A percentile compares a stretch with the other conserved stretches of the same genome.
phyloP scores from a whole-genome alignment of 23 tunicate genomes.

The Styela clava region DNA sequence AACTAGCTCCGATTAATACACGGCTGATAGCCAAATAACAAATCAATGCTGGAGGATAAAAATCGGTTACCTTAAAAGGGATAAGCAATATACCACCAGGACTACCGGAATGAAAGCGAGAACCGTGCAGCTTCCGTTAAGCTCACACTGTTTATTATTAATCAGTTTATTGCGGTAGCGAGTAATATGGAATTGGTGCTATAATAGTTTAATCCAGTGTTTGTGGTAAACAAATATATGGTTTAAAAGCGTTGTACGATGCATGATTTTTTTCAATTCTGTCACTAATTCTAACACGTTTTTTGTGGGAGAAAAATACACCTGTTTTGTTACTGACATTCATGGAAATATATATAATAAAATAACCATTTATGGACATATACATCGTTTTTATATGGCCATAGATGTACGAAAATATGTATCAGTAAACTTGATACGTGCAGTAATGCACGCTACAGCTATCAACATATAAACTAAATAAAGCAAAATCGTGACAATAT shows the following conservation, averaged over 20 bases:
- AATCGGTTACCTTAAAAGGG: too few species aligned
- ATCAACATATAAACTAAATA: neutral
- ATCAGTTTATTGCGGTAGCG: neutral
- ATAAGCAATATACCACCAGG: too few species aligned
- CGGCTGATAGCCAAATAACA: too few species aligned
- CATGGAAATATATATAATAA: neutral
- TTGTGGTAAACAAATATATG: neutral
- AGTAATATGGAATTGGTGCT: neutral
- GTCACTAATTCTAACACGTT: neutral
- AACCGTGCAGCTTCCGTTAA: neutral
- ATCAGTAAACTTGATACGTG: neutral
- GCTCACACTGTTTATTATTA: neutral
- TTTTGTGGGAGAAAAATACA: neutral
- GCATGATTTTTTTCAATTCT: neutral
- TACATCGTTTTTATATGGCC: neutral
- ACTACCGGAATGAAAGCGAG: too few species aligned
- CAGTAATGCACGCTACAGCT: neutral
- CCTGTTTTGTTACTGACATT: neutral
- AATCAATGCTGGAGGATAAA: too few species aligned
- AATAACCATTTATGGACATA: neutral
- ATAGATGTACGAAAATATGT: neutral
- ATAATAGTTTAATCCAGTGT: neutral
- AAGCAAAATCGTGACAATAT: neutral
- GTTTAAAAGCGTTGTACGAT: neutral
- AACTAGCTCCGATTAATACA: too few species aligned